Evolutionary conservation across 2,797 vertebrate genomes (phyloP).

Genomic region (Diplodus puntazzo): DNA sequence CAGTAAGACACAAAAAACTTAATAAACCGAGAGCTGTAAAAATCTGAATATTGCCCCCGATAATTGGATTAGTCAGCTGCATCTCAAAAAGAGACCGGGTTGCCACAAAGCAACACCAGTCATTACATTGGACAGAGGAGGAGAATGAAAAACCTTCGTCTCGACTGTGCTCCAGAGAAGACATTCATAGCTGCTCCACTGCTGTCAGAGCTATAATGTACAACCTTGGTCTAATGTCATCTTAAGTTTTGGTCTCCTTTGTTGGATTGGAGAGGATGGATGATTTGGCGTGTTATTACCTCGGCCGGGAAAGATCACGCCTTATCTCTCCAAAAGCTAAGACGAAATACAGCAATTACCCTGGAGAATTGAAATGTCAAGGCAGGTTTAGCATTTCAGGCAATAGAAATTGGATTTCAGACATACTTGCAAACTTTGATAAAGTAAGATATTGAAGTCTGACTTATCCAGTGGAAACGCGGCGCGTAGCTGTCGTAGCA

Average conservation of each 20-base stretch:
- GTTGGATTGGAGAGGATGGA: slow-evolving; percentile 55
- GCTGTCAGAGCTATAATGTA: slow-evolving; percentile 46
- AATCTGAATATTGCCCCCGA: too few species aligned
- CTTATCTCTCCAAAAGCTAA: slow-evolving; percentile 65
- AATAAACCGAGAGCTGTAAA: too few species aligned
- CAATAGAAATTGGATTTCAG: slow-evolving; percentile 66
- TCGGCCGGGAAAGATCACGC: slow-evolving; percentile 49
- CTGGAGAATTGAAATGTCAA: slow-evolving; percentile 78
- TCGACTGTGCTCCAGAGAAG: slow-evolving; percentile 34
- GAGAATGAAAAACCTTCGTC: slow-evolving; percentile 34
- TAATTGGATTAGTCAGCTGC: too few species aligned
- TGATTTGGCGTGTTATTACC: slow-evolving; percentile 73
- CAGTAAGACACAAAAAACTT: too few species aligned
- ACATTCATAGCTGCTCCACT: slow-evolving; percentile 31
- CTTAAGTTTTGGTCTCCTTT: slow-evolving; percentile 42
- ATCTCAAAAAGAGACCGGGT: too few species aligned
- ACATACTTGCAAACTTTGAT: slow-evolving; percentile 53
- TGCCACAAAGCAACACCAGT: slow-evolving; percentile 13
- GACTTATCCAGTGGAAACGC: slow-evolving; percentile 23
- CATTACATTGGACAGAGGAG: neutral
- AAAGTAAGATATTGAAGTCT: slow-evolving; percentile 43
- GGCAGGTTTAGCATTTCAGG: slow-evolving; percentile 67
- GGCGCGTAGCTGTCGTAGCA: neutral
- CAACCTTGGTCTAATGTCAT: slow-evolving; percentile 53
- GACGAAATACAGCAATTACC: slow-evolving; percentile 75